Base-by-base conservation (phyloP, 2,797 vertebrate genomes). In the Lophura swinhoii region DNA sequence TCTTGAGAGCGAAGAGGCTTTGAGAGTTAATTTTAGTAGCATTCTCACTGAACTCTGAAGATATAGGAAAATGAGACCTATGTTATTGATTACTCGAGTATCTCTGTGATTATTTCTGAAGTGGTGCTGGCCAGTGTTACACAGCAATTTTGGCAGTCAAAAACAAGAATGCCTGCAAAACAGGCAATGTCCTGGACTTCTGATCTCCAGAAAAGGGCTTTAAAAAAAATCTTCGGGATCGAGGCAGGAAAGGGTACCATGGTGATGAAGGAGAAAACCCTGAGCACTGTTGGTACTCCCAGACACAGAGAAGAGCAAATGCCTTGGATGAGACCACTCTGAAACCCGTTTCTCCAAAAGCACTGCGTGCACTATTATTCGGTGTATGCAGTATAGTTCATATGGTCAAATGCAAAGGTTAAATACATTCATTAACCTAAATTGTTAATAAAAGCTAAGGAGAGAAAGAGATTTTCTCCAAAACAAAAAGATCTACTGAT, bases 1-100 rank as follows among this genome's bases (percentile, higher is more conserved):
- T 51, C 7, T 80, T 63, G 26, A 41, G 11, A 41, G 26, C 12
- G 29, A 63, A 29, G 17, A 41, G 41, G 14, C 46, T 43, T 67
- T 66, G 21, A 60, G 17, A 73, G 7, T 23, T n/a, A 68, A 7
- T 37, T 51, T 7, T 6, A 48, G 18, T 6, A 62, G 5, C 29
- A n/a, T 26, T 56, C 44, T 43, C 20, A 28, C 1, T 7, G 44
- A 69, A 44, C 13, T 0, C 0, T 24, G 26, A 12, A 71, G 43
- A 48, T 48, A 43, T 17, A 75, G 49, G 59, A 82, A 49, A 39
- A 71, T 10, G 56, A 66, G 26, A 60, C 18, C 9, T 69, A 11
- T 23, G 5, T 51, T 51, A 46, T 28, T 6, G 1, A 31, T 55
- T 68, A 26, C 29, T 48, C 29, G 20, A 76, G 20, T 24, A 66